Evolutionary conservation across 53 echinoderm and acorn worm genomes (phyloP), one percentile per base, ranked within the genome.

Genomic region (Henricia sp.): DNA sequence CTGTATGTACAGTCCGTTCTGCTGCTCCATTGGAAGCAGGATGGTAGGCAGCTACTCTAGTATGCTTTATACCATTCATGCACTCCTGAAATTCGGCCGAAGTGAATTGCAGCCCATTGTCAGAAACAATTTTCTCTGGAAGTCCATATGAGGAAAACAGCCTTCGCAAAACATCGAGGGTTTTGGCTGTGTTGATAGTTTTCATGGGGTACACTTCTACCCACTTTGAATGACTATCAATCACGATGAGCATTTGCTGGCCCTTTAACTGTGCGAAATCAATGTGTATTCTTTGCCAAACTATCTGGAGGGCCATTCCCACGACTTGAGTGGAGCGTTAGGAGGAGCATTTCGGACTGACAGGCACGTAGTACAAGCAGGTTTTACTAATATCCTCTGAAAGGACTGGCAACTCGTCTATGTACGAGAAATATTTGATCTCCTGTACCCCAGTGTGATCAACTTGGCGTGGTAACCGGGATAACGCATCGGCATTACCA

Each of bases 151-250:
- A 50, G 24, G 55, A 53, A 46, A 88, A 87, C 25, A 83, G 35
- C 29, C 29, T 59, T 38, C 83, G 56, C n/a, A 83, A 58, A 36
- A 52, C 52, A 41, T 82, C 56, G 28, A 88, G 58, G 37, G 83
- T 83, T n/a, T 66, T 50, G 1, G 58, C 48, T 29, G 83, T 28
- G 4, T 62, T 88, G 1, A 80, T 83, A 60, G 59, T 88, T 33
- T 58, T 46, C 90, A 86, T 90, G 16, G 86, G 80, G 53, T 70
- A 55, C 2, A 77, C 90, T 57, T 90, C 86, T 12, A 85, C 19
- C 86, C 82, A 90, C 39, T 90, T 86, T 52, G 80, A 78, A 46
- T 78, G 86, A n/a, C 86, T 86, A 51, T 90, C 86, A 0, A 85
- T 70, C 2, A 90, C 73, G 9, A 87, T 67, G 27, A 86, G 72